phyloP scores from a whole-genome alignment of 2,113 vertebrate species.

The Condylura cristata region DNA sequence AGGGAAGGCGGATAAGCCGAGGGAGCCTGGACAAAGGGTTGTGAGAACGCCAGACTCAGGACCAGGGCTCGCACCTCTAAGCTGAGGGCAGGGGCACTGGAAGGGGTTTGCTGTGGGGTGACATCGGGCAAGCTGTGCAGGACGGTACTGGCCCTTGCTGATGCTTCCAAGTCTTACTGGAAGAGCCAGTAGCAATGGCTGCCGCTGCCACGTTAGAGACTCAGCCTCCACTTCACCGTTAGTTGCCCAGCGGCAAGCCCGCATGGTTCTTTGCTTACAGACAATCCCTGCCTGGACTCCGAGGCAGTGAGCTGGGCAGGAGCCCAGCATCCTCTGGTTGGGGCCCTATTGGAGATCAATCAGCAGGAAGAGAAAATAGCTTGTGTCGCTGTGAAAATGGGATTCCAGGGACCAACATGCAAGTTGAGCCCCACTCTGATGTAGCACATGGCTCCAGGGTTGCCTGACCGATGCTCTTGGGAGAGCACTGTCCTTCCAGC shows the following conservation, averaged over 20 bases:
- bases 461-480: neutral
- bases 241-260: neutral
- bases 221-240: neutral
- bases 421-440: neutral
- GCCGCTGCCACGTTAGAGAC: neutral
- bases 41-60: neutral
- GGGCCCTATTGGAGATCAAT: neutral
- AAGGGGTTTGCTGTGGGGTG: neutral
- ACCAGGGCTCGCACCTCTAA: neutral
- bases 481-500: neutral
- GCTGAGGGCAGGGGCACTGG: neutral
- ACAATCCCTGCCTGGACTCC: neutral
- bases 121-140: no score
- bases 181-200: neutral
- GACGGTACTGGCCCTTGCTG: no score
- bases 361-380: neutral
- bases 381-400: neutral
- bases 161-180: neutral
- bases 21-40: neutral
- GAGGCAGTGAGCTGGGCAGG: neutral
- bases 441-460: neutral
- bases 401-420: conserved; percentile 6
- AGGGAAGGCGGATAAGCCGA: neutral
- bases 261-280: neutral
- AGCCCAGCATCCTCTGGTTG: no score